These are phyloP conservation scores for Capra hircus DNA, from an alignment of 2,113 vertebrate genomes.

Conservation along the genomic window DNA sequence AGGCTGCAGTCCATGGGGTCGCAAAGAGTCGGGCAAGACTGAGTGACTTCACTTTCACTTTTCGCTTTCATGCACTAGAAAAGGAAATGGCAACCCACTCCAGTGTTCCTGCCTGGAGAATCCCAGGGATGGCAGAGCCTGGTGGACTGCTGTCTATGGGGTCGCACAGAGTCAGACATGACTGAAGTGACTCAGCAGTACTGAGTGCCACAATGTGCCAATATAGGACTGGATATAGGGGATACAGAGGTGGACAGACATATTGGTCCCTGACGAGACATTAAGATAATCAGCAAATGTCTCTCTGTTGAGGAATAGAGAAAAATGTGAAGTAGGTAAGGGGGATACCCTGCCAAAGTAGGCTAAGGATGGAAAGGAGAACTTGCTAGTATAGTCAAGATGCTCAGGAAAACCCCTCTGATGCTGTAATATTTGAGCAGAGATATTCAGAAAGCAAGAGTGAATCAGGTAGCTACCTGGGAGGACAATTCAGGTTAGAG, in stretches of 20 bases:
- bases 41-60: no score
- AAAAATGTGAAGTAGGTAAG: not conserved
- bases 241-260: not conserved
- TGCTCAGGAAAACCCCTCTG: not conserved
- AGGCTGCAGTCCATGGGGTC: no score
- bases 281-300: not conserved
- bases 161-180: rapidly evolving
- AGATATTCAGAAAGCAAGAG: not conserved
- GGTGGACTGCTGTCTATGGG: no score
- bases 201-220: not conserved
- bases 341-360: not conserved
- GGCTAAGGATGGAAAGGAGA: rapidly evolving
- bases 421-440: not conserved
- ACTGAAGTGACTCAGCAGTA: no score
- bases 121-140: no score
- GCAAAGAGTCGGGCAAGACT: no score
- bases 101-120: no score
- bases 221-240: not conserved
- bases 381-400: not conserved
- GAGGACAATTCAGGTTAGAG: not conserved
- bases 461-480: not conserved
- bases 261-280: not conserved
- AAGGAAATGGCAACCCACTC: no score
- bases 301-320: not conserved
- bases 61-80: no score